Percentiles rank a stretch among this genome's conserved stretches.
Conservation (phyloP, 2,888 invertebrate genomes). For the Cantharis rufa region DNA sequence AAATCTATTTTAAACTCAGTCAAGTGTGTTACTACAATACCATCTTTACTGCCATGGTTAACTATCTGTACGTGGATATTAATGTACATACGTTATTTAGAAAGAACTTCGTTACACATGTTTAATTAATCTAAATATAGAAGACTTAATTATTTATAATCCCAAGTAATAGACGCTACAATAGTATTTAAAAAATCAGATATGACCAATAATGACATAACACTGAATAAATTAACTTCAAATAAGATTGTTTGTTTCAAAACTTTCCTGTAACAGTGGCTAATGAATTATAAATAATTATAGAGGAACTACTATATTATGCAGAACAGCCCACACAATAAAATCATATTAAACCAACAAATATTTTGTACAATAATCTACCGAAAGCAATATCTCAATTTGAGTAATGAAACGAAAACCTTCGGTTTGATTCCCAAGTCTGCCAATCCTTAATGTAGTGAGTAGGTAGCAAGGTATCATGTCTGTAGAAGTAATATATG, state of each 20-base stretch:
- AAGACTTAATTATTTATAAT: background rate
- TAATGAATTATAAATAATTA: background rate
- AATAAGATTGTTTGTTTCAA: background rate
- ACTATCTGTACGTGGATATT: background rate
- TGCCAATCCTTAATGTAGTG: too few species aligned
- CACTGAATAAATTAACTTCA: background rate
- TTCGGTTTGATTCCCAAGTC: too few species aligned
- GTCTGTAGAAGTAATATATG: too few species aligned
- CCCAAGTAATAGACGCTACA: background rate
- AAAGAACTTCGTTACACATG: background rate
- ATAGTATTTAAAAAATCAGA: background rate
- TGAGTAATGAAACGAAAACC: too few species aligned
- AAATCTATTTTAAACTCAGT: slow-evolving; percentile 5
- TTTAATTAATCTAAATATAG: background rate
- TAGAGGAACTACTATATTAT: background rate
- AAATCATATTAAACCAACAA: background rate
- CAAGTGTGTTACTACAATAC: slow-evolving; percentile 3
- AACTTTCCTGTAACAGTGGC: background rate
- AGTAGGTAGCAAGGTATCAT: too few species aligned
- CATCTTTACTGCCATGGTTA: slow-evolving; percentile 3
- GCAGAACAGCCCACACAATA: background rate
- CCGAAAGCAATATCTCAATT: background rate
- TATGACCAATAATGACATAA: background rate
- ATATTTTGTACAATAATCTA: background rate
- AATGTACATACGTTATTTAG: background rate